Percentiles rank a stretch among this genome's conserved stretches.
Conservation (phyloP, 2,113 vertebrate genomes). For the Dromiciops gliroides region DNA sequence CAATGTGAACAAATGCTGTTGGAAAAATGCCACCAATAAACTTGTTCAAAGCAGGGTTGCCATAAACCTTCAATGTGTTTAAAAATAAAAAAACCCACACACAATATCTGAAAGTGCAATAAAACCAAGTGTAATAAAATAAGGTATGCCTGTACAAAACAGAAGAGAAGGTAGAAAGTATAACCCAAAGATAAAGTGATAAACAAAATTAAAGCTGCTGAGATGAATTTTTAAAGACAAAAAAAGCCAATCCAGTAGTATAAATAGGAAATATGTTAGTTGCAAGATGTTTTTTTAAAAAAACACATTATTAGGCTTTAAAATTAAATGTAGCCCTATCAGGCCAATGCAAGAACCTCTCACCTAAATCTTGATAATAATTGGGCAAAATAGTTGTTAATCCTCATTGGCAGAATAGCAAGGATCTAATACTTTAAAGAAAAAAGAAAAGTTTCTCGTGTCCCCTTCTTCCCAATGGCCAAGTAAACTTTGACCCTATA, state of each 20-base stretch:
- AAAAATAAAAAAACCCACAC: too few species aligned
- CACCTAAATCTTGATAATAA: not conserved
- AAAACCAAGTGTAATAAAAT: too few species aligned
- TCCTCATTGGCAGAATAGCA: not conserved
- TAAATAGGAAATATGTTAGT: conserved; percentile 2
- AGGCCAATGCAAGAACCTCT: not conserved
- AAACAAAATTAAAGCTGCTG: not conserved
- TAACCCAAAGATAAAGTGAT: not conserved
- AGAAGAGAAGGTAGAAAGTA: not conserved
- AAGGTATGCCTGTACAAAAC: not conserved
- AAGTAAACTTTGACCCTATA: not conserved
- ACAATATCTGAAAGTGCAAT: too few species aligned
- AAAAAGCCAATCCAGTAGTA: too few species aligned
- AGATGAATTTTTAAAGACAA: not conserved
- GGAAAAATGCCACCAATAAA: too few species aligned
- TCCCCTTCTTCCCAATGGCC: not conserved
- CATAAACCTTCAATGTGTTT: too few species aligned
- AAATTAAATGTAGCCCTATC: not conserved
- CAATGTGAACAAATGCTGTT: too few species aligned
- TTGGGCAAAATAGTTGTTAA: not conserved
- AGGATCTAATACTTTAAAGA: not conserved
- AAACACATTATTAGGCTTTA: too few species aligned
- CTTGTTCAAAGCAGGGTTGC: too few species aligned
- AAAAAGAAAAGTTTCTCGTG: not conserved
- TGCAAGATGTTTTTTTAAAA: not conserved